phyloP scores from a whole-genome alignment of 2,113 vertebrate species.

The Microcebus lehilahytsara region DNA sequence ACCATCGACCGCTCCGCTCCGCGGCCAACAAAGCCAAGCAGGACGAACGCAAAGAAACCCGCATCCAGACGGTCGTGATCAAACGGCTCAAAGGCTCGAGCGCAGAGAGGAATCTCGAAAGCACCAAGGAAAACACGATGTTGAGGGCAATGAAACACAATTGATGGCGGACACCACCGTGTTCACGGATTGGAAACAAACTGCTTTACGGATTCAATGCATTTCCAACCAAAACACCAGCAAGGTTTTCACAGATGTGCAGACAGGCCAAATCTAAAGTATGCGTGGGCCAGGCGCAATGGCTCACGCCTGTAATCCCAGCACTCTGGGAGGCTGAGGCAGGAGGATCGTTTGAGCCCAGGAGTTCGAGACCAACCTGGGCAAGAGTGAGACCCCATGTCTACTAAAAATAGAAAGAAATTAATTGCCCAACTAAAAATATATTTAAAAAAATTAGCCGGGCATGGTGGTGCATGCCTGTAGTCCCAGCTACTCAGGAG shows the following conservation, averaged over 20 bases:
- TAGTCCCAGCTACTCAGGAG: too few relatives aligned
- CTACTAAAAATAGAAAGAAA: too few relatives aligned
- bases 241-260: neutral
- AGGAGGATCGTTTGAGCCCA: too few relatives aligned
- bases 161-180: neutral
- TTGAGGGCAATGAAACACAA: neutral
- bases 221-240: neutral
- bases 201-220: neutral
- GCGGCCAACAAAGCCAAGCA: neutral
- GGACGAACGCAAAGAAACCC: neutral
- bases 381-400: too few relatives aligned
- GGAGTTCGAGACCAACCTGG: too few relatives aligned
- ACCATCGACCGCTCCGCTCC: neutral
- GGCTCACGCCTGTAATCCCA: too few relatives aligned
- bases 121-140: neutral
- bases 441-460: too few relatives aligned
- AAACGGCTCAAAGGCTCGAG: neutral
- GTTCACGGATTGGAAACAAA: neutral
- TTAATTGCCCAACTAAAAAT: too few relatives aligned
- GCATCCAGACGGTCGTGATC: neutral
- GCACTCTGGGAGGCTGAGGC: too few relatives aligned
- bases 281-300: too few relatives aligned
- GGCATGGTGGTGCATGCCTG: too few relatives aligned
- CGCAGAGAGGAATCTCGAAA: neutral
- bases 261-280: neutral